Evolutionary conservation across 2,888 invertebrate species (phyloP).

Genomic region (Axea sp.): DNA sequence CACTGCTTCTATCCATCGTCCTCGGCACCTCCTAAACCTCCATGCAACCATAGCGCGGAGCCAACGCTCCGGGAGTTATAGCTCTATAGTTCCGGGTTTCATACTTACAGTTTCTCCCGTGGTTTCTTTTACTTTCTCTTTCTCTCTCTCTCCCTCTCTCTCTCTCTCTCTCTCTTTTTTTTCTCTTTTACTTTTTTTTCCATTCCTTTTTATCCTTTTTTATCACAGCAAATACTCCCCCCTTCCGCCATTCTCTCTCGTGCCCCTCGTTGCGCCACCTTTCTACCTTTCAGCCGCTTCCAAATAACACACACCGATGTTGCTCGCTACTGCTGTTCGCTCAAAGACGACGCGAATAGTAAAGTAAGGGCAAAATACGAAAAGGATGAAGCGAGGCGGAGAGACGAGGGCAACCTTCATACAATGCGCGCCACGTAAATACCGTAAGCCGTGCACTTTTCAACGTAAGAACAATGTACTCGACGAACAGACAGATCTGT

Average conservation of each 20-base stretch:
- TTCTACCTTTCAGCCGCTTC: constrained; percentile 48
- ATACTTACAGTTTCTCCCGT: constrained; percentile 45
- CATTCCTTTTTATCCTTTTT: constrained; percentile 18
- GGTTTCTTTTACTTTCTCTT: constrained; percentile 20
- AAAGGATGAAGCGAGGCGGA: constrained; percentile 32
- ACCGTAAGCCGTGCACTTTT: constrained; percentile 51
- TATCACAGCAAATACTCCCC: constrained; percentile 13
- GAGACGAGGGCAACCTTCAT: constrained; percentile 22
- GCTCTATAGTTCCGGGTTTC: constrained; percentile 53
- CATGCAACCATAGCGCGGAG: constrained; percentile 36
- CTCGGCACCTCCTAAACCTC: constrained; percentile 62
- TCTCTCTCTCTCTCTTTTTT: constrained; percentile 8
- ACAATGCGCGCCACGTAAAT: constrained; percentile 41
- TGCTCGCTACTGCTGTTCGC: constrained; percentile 46
- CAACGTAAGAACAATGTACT: constrained; percentile 55
- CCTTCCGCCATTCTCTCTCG: constrained; percentile 26
- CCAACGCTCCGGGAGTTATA: constrained; percentile 51
- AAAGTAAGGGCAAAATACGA: constrained; percentile 43
- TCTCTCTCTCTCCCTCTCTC: too few relatives aligned
- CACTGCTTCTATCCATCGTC: constrained; percentile 58
- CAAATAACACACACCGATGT: constrained; percentile 49
- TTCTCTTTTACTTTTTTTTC: constrained; percentile 15
- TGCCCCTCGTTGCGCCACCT: constrained; percentile 42
- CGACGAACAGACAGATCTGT: constrained; percentile 33
- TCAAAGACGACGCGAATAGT: constrained; percentile 45